Conservation (phyloP, 2,797 vertebrate genomes). For the Denticeps clupeoides region DNA sequence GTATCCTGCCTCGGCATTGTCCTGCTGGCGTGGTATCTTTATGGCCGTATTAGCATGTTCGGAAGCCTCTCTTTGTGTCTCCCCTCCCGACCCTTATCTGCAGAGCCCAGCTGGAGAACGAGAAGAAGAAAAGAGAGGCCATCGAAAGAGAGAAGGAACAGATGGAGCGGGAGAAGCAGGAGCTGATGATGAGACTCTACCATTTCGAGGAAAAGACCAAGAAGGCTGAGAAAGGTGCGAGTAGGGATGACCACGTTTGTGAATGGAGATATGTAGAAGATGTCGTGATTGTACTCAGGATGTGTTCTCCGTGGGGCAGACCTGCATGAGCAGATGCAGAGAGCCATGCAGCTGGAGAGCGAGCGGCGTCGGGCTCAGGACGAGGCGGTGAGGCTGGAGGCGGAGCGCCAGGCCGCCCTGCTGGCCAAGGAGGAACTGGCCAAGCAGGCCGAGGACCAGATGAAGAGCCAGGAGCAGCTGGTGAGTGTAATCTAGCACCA, state of each 20-base stretch:
- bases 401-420: constrained; percentile 74
- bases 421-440: constrained; percentile 85
- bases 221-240: constrained; percentile 71
- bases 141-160: constrained; percentile 83
- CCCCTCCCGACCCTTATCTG: constrained; percentile 36
- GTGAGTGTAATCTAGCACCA: constrained; percentile 44
- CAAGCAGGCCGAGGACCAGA: constrained; percentile 69
- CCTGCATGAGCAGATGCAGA: constrained; percentile 76
- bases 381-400: constrained; percentile 78
- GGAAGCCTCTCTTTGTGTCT: constrained; percentile 25
- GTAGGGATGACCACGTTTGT: background rate
- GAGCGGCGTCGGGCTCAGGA: constrained; percentile 71
- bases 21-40: background rate
- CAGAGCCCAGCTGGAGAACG: constrained; percentile 82
- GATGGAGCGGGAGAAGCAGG: constrained; percentile 82
- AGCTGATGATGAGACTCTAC: constrained; percentile 74
- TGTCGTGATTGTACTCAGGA: background rate
- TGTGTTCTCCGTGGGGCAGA: constrained; percentile 49
- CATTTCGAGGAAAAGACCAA: constrained; percentile 84
- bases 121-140: constrained; percentile 81
- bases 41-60: constrained; percentile 6
- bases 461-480: constrained; percentile 84
- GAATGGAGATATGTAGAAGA: too few relatives aligned
- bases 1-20: background rate
- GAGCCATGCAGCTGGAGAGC: constrained; percentile 72